Percentiles rank a stretch among this genome's conserved stretches.
phyloP scores from a whole-genome alignment of 2,113 vertebrate genomes.

The Zapus hudsonius region DNA sequence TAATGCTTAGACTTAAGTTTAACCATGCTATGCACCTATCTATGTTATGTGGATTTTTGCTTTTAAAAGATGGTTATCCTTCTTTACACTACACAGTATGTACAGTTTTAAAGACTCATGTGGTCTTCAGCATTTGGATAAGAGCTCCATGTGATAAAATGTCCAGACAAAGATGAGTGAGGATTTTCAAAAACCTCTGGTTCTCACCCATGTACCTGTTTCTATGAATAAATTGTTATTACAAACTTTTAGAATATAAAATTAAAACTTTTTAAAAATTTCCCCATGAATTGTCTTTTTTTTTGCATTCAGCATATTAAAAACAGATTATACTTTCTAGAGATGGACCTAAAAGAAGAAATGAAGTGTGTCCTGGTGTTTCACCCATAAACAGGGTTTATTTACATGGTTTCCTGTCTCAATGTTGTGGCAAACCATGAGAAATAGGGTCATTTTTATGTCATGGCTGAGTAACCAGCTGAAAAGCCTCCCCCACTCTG shows the following conservation, averaged over 20 bases:
- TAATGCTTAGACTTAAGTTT: constrained; percentile 50
- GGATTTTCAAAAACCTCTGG: constrained; percentile 55
- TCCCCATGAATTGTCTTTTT: constrained; percentile 35
- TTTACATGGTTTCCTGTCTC: constrained; percentile 35
- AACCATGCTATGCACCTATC: constrained; percentile 37
- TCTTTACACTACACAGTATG: constrained; percentile 67
- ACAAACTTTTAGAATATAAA: constrained; percentile 72
- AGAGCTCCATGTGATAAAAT: constrained; percentile 66
- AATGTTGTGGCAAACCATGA: neutral
- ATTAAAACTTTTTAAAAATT: constrained; percentile 46
- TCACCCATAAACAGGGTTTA: constrained; percentile 20
- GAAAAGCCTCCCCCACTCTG: constrained; percentile 26
- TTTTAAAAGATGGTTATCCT: constrained; percentile 20
- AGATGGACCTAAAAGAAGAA: constrained; percentile 32
- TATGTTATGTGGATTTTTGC: constrained; percentile 41
- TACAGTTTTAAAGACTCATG: constrained; percentile 65
- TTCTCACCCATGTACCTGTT: constrained; percentile 53
- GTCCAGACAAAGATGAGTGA: constrained; percentile 57
- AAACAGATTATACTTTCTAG: constrained; percentile 51
- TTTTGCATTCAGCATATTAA: constrained; percentile 68
- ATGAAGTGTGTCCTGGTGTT: neutral
- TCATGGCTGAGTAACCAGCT: constrained; percentile 47
- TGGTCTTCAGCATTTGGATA: constrained; percentile 71
- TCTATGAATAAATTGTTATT: constrained; percentile 32
- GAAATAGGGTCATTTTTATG: constrained; percentile 61